Conservation (phyloP, 1,140 invertebrate species). For the Danaus plexippus region DNA sequence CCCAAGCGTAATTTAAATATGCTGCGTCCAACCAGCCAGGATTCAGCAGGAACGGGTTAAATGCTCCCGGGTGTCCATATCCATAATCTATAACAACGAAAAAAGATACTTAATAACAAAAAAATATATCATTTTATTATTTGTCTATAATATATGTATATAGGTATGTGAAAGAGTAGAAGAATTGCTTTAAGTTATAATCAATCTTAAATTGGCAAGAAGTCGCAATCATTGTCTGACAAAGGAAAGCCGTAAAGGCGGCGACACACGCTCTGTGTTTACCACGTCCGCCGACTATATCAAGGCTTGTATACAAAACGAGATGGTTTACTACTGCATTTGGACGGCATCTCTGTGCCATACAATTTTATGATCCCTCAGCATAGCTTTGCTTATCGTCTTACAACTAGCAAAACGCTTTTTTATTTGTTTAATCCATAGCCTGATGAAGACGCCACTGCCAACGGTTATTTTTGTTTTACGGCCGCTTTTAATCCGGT, state of each 20-base stretch:
- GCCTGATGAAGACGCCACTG: constrained; percentile 57
- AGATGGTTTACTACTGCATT: constrained; percentile 62
- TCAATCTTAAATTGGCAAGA: constrained; percentile 36
- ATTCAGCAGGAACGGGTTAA: constrained; percentile 80
- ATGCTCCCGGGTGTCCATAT: constrained; percentile 77
- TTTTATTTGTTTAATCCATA: constrained; percentile 72
- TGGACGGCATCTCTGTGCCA: constrained; percentile 65
- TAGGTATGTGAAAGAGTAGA: too few species aligned
- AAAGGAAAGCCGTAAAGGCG: constrained; percentile 59
- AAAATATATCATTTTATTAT: too few species aligned
- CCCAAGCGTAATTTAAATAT: constrained; percentile 81
- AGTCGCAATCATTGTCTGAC: constrained; percentile 22
- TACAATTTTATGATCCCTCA: constrained; percentile 65
- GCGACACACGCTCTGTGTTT: constrained; percentile 63
- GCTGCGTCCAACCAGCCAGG: constrained; percentile 83
- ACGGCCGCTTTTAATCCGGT: constrained; percentile 53
- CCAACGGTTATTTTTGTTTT: constrained; percentile 57
- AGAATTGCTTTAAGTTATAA: too few species aligned
- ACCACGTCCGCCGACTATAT: constrained; percentile 54
- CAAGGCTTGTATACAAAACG: constrained; percentile 66
- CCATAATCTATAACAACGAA: constrained; percentile 78
- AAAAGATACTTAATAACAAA: constrained; percentile 8
- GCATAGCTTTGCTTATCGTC: constrained; percentile 62
- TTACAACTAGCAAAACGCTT: constrained; percentile 61
- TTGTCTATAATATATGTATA: too few species aligned